Base-by-base conservation (phyloP, 1,140 invertebrate species). In the Batillaria attramentaria region DNA sequence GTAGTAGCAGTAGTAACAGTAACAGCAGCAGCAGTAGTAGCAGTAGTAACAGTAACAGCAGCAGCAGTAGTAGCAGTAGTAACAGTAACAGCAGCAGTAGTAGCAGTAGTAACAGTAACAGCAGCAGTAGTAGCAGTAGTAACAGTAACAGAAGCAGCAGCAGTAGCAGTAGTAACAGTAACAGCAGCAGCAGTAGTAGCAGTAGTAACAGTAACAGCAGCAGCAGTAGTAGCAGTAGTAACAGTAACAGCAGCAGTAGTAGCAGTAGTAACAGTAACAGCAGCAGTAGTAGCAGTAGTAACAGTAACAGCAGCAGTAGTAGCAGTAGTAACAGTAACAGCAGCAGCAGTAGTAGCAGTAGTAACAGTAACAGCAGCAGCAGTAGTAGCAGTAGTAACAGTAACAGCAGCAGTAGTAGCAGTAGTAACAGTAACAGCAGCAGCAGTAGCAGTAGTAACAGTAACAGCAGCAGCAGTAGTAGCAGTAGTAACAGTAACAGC, bases 221-320 rank as follows among this genome's bases (percentile, higher is more conserved):
- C 54, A 57, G 54, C 54, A 57, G 54, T n/a, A 57, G 66, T 33
- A 69, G 42, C 39, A 72, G 33, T 41, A 72, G 42, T 37, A 41
- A 35, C 39, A 43, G 70, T 72, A 72, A 18, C 28, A 72, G 33
- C 39, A 72, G 42, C 39, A 72, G 70, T 72, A 43, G 35, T 72
- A 72, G 42, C 28, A 72, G 33, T 43, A 72, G 42, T 41, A 72
- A 35, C 39, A 42, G 6, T 46, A 42, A 28, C 28, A 72, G 33
- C 28, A 72, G 42, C 8, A 74, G 41, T 50, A 57, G 72, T 74
- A 74, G 41, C 35, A 74, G 41, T 57, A 74, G 50, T 74, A 57
- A 42, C 50, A 74, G 72, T 74, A 50, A n/a, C 16, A 66, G 50
- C 16, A 66, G 33, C 33, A 20, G 66, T 69, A 69, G 66, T 69